Evolutionary conservation across 1,140 invertebrate species (phyloP).

Genomic region (Myzus persicae): DNA sequence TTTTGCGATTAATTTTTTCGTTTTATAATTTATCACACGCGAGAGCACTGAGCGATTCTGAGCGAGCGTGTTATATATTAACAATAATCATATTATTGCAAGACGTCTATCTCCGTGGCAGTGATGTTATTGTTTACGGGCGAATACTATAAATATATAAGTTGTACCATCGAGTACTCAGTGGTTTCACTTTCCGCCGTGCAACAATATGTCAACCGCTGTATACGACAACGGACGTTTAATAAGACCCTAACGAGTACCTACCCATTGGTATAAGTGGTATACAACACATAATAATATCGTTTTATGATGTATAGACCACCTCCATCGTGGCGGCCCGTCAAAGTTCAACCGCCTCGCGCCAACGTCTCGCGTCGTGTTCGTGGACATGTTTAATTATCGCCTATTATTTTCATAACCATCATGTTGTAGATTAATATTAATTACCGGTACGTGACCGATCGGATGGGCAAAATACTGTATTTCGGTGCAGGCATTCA

Average conservation of each 20-base stretch:
- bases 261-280: neutral
- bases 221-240: neutral
- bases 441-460: constrained; percentile 51
- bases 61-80: no score
- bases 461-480: constrained; percentile 13
- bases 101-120: neutral
- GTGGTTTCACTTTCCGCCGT: no score
- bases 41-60: no score
- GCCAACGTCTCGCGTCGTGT: neutral
- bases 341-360: constrained; percentile 18
- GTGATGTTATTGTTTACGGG: neutral
- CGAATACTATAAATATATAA: no score
- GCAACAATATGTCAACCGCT: neutral
- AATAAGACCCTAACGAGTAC: neutral
- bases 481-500: neutral
- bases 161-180: neutral
- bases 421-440: constrained; percentile 42
- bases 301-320: neutral
- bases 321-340: neutral
- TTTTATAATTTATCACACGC: no score
- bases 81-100: no score
- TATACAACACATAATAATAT: neutral
- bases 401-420: constrained; percentile 23
- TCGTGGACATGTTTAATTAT: constrained; percentile 45
- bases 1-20: neutral